Evolutionary conservation across 2,113 vertebrate species (phyloP), one percentile per base, ranked within the genome.

Genomic region (Mixornis gularis): DNA sequence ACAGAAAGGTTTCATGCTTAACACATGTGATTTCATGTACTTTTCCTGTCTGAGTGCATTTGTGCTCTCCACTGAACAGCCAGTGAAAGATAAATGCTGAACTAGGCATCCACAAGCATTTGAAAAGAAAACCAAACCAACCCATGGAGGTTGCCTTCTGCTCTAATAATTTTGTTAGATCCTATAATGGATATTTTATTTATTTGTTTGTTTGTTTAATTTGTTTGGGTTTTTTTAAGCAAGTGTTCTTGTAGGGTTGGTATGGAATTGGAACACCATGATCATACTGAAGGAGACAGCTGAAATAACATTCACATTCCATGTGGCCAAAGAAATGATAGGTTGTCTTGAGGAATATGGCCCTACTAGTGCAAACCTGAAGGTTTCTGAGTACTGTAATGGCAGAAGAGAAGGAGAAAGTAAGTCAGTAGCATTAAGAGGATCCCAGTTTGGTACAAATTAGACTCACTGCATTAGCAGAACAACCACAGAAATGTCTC

Each of bases 1-100:
- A 49, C 21, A 81, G 48, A 43, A 69, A n/a, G 3, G 3, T 51
- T 88, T 78, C 1, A 2, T 40, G 19, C 43, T 43, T 59, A 55
- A 41, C 14, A 27, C 4, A 3, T 34, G 5, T 29, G 20, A 16
- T 55, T 74, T 64, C 1, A 0, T 41, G 19, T 19, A 12, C 17
- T 56, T 80, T 63, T 70, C 24, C 19, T 36, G 20, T 11, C 10
- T 80, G 62, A 36, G 14, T 78, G 52, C 15, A 68, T 71, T 90
- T 87, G 32, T 78, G 56, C 12, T 78, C 8, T 82, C 44, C 27
- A 43, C 7, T 44, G 26, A 56, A 63, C 3, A 88, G 4, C 7
- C 62, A 62, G 20, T 17, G 18, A 48, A 80, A 71, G n/a, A 48
- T 10, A 78, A 55, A 19, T 51, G 16, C 44, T 44, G 27, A 36